phyloP scores from a whole-genome alignment of 35 echinoderm and acorn worm genomes.

The Heliocidaris erythrogramma region DNA sequence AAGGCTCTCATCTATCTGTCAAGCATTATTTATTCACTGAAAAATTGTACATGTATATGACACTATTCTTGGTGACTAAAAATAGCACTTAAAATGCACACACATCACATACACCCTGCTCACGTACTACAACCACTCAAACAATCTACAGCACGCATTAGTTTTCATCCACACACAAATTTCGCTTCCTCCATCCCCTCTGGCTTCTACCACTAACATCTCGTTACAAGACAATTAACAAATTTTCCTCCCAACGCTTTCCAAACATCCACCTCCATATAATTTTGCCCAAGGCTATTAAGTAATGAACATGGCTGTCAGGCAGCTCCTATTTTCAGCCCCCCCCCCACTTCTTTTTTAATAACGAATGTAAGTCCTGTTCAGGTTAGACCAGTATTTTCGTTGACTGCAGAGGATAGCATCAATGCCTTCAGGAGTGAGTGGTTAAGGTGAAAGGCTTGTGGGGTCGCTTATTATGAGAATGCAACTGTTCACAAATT shows the following conservation, averaged over 20 bases:
- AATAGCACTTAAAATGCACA: no score
- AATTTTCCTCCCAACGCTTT: constrained; percentile 10
- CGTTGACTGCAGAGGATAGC: neutral
- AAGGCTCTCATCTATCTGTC: no score
- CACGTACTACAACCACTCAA: neutral
- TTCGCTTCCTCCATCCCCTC: neutral
- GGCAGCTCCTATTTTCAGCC: neutral
- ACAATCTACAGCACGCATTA: neutral
- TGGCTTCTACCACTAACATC: neutral
- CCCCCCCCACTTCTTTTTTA: neutral
- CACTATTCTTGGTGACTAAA: no score
- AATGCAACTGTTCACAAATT: neutral
- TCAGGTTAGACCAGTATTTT: neutral
- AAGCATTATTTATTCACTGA: no score
- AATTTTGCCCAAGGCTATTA: constrained; percentile 22
- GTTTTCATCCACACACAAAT: neutral
- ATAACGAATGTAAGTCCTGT: neutral
- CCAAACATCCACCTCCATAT: constrained; percentile 13
- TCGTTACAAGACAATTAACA: constrained; percentile 26
- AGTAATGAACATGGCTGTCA: constrained; percentile 32
- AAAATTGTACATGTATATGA: no score
- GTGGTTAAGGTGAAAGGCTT: neutral
- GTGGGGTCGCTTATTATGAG: neutral
- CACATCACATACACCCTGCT: neutral
- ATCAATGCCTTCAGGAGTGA: neutral